phyloP scores from a whole-genome alignment of 2,113 vertebrate species.

The Laterallus jamaicensis region DNA sequence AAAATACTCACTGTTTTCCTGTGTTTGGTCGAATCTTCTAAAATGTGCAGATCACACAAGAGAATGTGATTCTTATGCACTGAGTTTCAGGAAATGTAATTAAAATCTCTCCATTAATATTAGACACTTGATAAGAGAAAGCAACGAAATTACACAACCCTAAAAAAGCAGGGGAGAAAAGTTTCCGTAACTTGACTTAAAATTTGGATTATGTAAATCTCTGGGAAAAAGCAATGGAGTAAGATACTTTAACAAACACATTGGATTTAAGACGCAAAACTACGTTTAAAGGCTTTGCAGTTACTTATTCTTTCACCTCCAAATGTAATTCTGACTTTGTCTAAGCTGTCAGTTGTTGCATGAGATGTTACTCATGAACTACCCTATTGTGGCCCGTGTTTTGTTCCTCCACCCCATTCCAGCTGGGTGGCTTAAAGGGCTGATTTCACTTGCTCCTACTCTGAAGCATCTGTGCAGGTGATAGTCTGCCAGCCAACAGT shows the following conservation, averaged over 20 bases:
- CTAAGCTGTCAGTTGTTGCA: constrained; percentile 43
- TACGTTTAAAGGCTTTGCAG: background rate
- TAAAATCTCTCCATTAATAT: background rate
- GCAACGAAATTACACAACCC: background rate
- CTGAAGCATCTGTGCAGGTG: constrained; percentile 84
- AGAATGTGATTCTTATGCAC: background rate
- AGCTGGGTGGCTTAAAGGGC: constrained; percentile 79
- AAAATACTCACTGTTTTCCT: background rate
- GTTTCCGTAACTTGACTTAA: background rate
- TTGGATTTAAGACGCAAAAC: background rate
- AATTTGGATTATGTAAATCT: background rate
- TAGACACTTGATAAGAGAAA: background rate
- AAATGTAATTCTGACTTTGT: constrained; percentile 57
- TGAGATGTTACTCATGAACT: constrained; percentile 67
- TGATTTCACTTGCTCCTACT: constrained; percentile 77
- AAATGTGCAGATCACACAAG: background rate
- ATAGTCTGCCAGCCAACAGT: constrained; percentile 85
- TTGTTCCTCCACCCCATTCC: constrained; percentile 69
- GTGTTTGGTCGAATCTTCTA: background rate
- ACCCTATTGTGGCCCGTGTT: constrained; percentile 58
- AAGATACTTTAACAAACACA: background rate
- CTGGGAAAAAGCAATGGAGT: background rate
- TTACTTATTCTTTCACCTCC: constrained; percentile 13
- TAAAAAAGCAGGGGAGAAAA: background rate
- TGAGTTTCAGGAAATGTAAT: background rate